Percentiles rank a stretch among this genome's conserved stretches.
phyloP scores from a whole-genome alignment of 2,797 vertebrate species.

The Pseudomugil gertrudae region DNA sequence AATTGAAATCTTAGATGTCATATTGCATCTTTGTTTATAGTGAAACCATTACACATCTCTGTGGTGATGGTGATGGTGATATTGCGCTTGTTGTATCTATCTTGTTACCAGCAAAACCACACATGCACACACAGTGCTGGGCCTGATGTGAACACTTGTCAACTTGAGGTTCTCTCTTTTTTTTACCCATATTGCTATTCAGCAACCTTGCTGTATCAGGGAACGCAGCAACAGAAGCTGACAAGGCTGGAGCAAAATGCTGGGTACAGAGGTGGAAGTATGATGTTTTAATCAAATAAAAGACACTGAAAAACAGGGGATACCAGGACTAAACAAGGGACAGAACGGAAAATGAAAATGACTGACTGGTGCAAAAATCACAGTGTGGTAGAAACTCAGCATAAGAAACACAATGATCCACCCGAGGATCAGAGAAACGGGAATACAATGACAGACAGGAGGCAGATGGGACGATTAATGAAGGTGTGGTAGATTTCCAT shows the following conservation, averaged over 20 bases:
- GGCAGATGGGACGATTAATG: too few relatives aligned
- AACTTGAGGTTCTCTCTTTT: constrained; percentile 37
- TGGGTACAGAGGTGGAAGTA: not conserved
- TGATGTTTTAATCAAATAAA: not conserved
- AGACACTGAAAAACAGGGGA: not conserved
- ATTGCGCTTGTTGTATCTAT: constrained; percentile 44
- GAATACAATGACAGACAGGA: too few relatives aligned
- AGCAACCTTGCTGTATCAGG: constrained; percentile 47
- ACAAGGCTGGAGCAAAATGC: not conserved
- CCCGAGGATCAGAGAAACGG: too few relatives aligned
- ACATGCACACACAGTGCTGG: constrained; percentile 12
- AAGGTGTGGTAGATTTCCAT: too few relatives aligned
- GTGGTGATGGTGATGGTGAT: constrained; percentile 39
- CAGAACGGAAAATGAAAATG: not conserved
- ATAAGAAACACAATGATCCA: too few relatives aligned
- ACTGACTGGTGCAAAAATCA: not conserved
- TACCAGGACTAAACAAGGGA: not conserved
- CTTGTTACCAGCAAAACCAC: constrained; percentile 26
- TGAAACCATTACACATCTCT: constrained; percentile 9
- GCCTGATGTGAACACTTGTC: constrained; percentile 38
- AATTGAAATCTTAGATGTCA: constrained; percentile 59
- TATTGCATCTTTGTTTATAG: constrained; percentile 44
- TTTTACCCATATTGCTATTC: constrained; percentile 42
- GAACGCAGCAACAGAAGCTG: not conserved
- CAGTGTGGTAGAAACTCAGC: not conserved